phyloP scores from a whole-genome alignment of 1,140 invertebrate species.

The Notospermus geniculatus region DNA sequence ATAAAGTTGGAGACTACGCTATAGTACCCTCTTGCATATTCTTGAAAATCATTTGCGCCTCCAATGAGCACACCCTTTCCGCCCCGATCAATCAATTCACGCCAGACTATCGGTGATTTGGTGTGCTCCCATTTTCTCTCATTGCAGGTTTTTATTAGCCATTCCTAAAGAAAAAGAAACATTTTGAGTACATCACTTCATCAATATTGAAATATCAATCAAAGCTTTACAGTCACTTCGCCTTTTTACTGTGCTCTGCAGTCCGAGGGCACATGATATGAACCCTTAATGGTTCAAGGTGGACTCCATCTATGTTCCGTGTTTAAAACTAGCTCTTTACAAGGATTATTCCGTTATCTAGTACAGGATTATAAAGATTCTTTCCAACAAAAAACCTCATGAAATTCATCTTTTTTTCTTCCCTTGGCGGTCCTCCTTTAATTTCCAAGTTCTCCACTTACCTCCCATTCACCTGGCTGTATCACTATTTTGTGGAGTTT shows the following conservation, averaged over 20 bases:
- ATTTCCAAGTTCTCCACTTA: conserved; percentile 20
- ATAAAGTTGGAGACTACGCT: conserved; percentile 42
- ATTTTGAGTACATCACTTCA: too few species aligned
- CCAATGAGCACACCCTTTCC: conserved; percentile 57
- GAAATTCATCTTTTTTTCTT: not conserved
- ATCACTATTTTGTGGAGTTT: conserved; percentile 53
- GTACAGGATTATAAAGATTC: too few species aligned
- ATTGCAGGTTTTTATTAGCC: conserved; percentile 42
- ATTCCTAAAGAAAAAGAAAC: conserved; percentile 35
- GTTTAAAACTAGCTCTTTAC: too few species aligned
- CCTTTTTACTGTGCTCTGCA: too few species aligned
- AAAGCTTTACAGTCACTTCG: too few species aligned
- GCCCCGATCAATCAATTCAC: conserved; percentile 54
- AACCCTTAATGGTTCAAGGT: not conserved
- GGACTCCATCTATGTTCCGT: not conserved
- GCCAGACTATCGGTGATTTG: conserved; percentile 55
- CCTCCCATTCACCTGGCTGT: conserved; percentile 47
- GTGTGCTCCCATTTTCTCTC: conserved; percentile 46
- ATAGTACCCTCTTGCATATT: conserved; percentile 54
- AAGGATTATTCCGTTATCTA: too few species aligned
- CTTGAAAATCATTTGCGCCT: conserved; percentile 55
- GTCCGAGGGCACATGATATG: not conserved
- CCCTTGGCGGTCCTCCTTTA: not conserved
- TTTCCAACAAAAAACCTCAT: not conserved
- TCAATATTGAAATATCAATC: too few species aligned